These are phyloP conservation scores for Brachionus rotundiformis DNA, from an alignment of 1,140 invertebrate genomes.

Conservation along the genomic window DNA sequence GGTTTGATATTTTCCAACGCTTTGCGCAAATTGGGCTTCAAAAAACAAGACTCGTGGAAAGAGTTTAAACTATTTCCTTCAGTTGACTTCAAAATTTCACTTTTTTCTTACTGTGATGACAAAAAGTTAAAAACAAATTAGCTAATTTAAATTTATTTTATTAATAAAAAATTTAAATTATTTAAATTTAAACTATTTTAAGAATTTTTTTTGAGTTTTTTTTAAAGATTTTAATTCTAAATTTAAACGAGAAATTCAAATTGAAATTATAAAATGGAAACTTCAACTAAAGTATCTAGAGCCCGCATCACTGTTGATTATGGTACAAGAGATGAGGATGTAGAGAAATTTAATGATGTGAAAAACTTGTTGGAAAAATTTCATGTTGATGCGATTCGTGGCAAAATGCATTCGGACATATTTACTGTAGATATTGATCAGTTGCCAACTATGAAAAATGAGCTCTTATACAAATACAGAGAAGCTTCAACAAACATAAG, in stretches of 20 bases:
- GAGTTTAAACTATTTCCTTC: constrained; percentile 44
- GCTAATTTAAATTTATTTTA: not conserved
- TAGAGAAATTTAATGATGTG: not conserved
- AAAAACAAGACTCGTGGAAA: constrained; percentile 22
- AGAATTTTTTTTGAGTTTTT: not conserved
- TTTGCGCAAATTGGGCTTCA: constrained; percentile 1
- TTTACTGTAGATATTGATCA: not conserved
- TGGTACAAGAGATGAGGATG: not conserved
- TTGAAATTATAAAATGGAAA: not conserved
- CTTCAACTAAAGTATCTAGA: not conserved
- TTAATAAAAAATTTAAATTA: not conserved
- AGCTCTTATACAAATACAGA: not conserved
- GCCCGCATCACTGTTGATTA: not conserved
- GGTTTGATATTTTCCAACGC: not conserved
- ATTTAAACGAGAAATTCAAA: not conserved
- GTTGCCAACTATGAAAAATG: not conserved
- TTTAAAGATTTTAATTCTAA: not conserved
- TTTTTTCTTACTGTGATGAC: not conserved
- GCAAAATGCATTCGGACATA: constrained; percentile 15
- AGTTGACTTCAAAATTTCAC: constrained; percentile 41
- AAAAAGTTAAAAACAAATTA: constrained; percentile 35
- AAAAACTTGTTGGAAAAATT: not conserved
- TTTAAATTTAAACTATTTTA: not conserved
- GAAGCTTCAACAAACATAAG: not conserved
- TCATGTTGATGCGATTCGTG: not conserved